phyloP scores from a whole-genome alignment of 2,888 invertebrate species.

The Pyrochroa serraticornis region DNA sequence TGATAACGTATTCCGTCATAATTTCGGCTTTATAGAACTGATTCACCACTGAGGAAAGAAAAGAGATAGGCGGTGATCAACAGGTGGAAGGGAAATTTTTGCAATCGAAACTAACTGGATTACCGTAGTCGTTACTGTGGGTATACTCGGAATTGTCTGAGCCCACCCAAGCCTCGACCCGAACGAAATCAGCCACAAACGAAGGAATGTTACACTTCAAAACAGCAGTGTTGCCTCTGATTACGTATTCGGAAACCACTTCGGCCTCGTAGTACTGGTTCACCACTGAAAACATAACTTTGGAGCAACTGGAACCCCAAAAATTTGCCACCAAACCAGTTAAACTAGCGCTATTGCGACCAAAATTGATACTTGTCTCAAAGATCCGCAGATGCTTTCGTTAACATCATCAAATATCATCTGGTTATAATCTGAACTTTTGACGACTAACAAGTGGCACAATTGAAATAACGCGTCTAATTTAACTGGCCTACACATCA shows the following conservation, averaged over 20 bases:
- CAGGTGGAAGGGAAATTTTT: conserved; percentile 7
- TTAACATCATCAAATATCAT: too few relatives aligned
- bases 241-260: conserved; percentile 85
- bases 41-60: conserved; percentile 66
- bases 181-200: conserved; percentile 89
- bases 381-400: not conserved
- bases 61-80: conserved; percentile 17
- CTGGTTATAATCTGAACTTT: too few relatives aligned
- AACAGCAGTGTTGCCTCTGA: conserved; percentile 85
- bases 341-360: not conserved
- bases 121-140: conserved; percentile 78
- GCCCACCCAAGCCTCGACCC: conserved; percentile 81
- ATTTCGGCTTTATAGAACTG: conserved; percentile 76
- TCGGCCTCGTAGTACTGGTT: conserved; percentile 89
- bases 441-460: too few relatives aligned
- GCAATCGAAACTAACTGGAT: conserved; percentile 26
- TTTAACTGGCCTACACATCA: not conserved
- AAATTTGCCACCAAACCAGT: not conserved
- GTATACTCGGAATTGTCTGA: conserved; percentile 72
- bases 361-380: not conserved
- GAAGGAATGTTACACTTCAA: conserved; percentile 89
- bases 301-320: conserved; percentile 7
- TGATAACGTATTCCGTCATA: conserved; percentile 74
- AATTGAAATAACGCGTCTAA: not conserved
- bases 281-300: conserved; percentile 69